Conservation (phyloP, 2,797 vertebrate genomes). For the Sebastolobus alascanus region DNA sequence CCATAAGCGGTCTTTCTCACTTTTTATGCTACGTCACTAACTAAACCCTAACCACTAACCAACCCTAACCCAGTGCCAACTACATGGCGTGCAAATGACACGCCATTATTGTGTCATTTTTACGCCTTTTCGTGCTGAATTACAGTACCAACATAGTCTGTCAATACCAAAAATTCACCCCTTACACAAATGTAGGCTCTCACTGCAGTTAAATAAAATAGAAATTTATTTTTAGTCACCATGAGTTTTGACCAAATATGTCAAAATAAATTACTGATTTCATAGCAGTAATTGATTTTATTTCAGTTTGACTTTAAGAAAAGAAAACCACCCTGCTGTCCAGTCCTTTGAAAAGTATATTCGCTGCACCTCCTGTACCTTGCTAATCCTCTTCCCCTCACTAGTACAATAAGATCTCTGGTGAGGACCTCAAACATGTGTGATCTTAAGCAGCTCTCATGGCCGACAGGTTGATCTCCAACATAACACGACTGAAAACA, state of each 20-base stretch:
- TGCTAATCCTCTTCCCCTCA: conserved; percentile 30
- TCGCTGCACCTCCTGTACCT: neutral
- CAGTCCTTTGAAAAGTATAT: conserved; percentile 5
- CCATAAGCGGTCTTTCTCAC: too few relatives aligned
- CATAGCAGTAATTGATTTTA: neutral
- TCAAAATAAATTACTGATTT: neutral
- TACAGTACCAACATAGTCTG: neutral
- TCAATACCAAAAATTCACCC: neutral
- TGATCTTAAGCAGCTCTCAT: conserved; percentile 28
- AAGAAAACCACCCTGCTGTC: neutral
- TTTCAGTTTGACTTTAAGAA: conserved; percentile 1
- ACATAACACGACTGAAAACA: conserved; percentile 28
- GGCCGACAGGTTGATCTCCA: conserved; percentile 50
- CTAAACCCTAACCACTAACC: too few relatives aligned
- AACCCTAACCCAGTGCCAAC: too few relatives aligned
- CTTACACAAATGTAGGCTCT: neutral
- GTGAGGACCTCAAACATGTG: conserved; percentile 10
- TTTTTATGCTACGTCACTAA: neutral
- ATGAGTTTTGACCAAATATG: neutral
- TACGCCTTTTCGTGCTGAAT: neutral
- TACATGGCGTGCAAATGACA: too few relatives aligned
- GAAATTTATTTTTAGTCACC: neutral
- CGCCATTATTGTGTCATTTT: too few relatives aligned
- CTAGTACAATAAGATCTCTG: conserved; percentile 2
- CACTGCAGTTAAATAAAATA: neutral